These are phyloP conservation scores for Pollenia labialis DNA, from an alignment of 2,888 invertebrate genomes.

Conservation along the genomic window DNA sequence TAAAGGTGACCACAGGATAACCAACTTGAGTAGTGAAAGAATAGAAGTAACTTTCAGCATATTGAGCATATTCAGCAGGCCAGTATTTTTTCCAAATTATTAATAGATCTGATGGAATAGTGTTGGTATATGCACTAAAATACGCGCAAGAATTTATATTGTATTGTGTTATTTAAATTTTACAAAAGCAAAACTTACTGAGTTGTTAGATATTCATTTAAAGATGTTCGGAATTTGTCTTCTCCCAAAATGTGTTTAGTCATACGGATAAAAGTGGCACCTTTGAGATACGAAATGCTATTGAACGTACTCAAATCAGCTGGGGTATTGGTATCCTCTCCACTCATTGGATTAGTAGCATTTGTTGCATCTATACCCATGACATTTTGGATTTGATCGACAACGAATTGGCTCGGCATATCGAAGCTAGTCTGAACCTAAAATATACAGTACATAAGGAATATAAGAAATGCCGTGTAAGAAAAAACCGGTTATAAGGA, in stretches of 20 bases:
- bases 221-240: slow-evolving; percentile 85
- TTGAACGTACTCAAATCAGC: slow-evolving; percentile 87
- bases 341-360: slow-evolving; percentile 86
- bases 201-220: slow-evolving; percentile 85
- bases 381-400: slow-evolving; percentile 88
- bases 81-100: slow-evolving; percentile 82
- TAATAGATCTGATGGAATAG: slow-evolving; percentile 85
- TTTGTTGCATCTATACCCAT: slow-evolving; percentile 86
- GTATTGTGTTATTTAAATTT: not conserved
- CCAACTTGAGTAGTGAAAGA: slow-evolving; percentile 89
- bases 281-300: slow-evolving; percentile 89
- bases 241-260: slow-evolving; percentile 87
- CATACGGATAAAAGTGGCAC: slow-evolving; percentile 88
- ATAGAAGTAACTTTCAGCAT: slow-evolving; percentile 80
- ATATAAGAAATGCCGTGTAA: too few species aligned
- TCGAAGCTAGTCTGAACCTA: slow-evolving; percentile 88
- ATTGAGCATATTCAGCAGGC: slow-evolving; percentile 77
- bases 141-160: not conserved
- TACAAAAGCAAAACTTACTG: slow-evolving; percentile 76
- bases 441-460: too few species aligned
- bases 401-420: slow-evolving; percentile 88
- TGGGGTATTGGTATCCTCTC: slow-evolving; percentile 86
- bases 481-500: too few species aligned
- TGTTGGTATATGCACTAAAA: slow-evolving; percentile 79
- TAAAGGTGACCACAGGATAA: slow-evolving; percentile 86